Percentiles rank a stretch among this genome's conserved stretches.
Conservation (phyloP, 1,140 invertebrate genomes). For the Riptortus pedestris region DNA sequence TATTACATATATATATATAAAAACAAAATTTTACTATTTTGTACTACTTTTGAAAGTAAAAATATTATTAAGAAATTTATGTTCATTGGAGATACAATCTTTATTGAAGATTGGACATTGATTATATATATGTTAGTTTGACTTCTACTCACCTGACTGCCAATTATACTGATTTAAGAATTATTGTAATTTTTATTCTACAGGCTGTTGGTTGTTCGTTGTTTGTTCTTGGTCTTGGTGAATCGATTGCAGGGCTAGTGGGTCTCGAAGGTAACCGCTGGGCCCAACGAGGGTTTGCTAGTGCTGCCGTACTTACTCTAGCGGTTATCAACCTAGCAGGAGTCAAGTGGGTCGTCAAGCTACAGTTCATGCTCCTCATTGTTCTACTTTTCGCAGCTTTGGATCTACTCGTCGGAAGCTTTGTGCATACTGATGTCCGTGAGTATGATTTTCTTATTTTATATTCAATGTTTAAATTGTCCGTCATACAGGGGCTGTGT, state of each 20-base stretch:
- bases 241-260: slow-evolving; percentile 79
- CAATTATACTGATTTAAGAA: no score
- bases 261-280: slow-evolving; percentile 56
- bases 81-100: no score
- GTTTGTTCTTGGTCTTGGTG: slow-evolving; percentile 90
- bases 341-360: slow-evolving; percentile 85
- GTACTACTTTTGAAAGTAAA: no score
- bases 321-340: slow-evolving; percentile 82
- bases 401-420: slow-evolving; percentile 82
- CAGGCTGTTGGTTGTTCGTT: slow-evolving; percentile 90
- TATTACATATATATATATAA: no score
- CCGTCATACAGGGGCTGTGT: no score
- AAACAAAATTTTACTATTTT: no score
- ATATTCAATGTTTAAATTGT: not conserved
- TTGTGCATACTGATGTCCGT: slow-evolving; percentile 58
- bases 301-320: slow-evolving; percentile 66
- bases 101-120: no score
- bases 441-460: slow-evolving; percentile 32
- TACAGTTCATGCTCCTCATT: slow-evolving; percentile 75
- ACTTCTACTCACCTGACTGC: no score
- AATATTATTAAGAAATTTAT: no score
- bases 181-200: no score
- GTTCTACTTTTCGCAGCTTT: slow-evolving; percentile 73
- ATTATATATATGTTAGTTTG: no score
- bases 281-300: slow-evolving; percentile 69